phyloP scores from a whole-genome alignment of 1,140 invertebrate genomes.

The Stenopsyche tienmushanensis region DNA sequence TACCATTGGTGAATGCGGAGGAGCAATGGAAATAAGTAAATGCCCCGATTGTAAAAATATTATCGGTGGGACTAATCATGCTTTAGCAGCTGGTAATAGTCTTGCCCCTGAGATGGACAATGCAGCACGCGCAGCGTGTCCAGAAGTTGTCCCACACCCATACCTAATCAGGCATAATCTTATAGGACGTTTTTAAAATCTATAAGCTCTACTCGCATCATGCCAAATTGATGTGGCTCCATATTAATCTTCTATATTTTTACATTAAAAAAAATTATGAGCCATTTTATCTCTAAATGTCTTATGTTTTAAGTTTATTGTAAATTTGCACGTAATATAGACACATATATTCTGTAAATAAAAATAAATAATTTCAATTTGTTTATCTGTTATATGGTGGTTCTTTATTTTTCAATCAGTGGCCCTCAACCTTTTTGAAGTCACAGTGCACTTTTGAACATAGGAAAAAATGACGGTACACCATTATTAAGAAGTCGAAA shows the following conservation, averaged over 20 bases:
- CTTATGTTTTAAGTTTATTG: too few relatives aligned
- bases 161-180: neutral
- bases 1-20: constrained; percentile 70
- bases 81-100: constrained; percentile 51
- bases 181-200: neutral
- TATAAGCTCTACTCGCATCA: neutral
- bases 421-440: too few relatives aligned
- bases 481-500: too few relatives aligned
- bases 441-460: too few relatives aligned
- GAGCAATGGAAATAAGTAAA: constrained; percentile 58
- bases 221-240: neutral
- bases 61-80: constrained; percentile 68
- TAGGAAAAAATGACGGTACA: too few relatives aligned
- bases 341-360: too few relatives aligned
- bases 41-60: constrained; percentile 63
- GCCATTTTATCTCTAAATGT: too few relatives aligned
- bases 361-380: too few relatives aligned
- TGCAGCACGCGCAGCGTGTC: constrained; percentile 55
- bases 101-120: constrained; percentile 64
- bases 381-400: too few relatives aligned
- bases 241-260: neutral
- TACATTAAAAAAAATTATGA: too few relatives aligned
- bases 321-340: too few relatives aligned
- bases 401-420: too few relatives aligned
- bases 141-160: constrained; percentile 39